These are phyloP conservation scores for Conus ventricosus DNA, from an alignment of 1,140 invertebrate genomes.

Conservation along the genomic window DNA sequence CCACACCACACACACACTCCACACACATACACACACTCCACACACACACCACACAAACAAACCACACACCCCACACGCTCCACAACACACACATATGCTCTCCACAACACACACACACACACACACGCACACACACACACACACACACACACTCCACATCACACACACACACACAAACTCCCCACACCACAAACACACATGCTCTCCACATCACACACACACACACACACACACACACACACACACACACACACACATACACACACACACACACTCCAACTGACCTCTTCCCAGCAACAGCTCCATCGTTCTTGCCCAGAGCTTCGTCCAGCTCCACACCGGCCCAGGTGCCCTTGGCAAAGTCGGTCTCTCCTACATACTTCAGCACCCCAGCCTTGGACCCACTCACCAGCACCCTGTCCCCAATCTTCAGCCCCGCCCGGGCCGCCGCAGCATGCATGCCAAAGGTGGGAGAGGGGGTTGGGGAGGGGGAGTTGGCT, in stretches of 20 bases:
- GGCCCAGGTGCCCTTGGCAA: slow-evolving; percentile 94
- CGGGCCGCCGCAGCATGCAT: slow-evolving; percentile 31
- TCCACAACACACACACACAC: too few relatives aligned
- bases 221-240: neutral
- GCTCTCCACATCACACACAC: slow-evolving; percentile 11
- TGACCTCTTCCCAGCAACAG: slow-evolving; percentile 85
- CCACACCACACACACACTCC: too few relatives aligned
- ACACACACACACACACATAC: too few relatives aligned
- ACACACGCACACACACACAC: too few relatives aligned
- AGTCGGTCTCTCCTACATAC: slow-evolving; percentile 91
- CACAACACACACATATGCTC: too few relatives aligned
- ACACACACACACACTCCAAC: neutral
- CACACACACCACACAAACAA: too few relatives aligned
- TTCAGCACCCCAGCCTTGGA: slow-evolving; percentile 90
- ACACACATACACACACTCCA: too few relatives aligned
- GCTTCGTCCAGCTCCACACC: slow-evolving; percentile 97
- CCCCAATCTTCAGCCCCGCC: slow-evolving; percentile 84
- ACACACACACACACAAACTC: too few relatives aligned
- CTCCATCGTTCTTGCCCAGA: slow-evolving; percentile 96
- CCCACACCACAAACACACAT: too few relatives aligned
- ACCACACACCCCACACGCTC: too few relatives aligned
- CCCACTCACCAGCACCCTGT: slow-evolving; percentile 92
- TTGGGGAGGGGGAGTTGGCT: slow-evolving; percentile 36
- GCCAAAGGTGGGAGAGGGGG: neutral
- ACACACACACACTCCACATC: too few relatives aligned